A percentile compares a stretch with the other conserved stretches of the same genome.
Evolutionary conservation across 2,113 vertebrate genomes (phyloP).

Genomic region (Clarias batrachus): DNA sequence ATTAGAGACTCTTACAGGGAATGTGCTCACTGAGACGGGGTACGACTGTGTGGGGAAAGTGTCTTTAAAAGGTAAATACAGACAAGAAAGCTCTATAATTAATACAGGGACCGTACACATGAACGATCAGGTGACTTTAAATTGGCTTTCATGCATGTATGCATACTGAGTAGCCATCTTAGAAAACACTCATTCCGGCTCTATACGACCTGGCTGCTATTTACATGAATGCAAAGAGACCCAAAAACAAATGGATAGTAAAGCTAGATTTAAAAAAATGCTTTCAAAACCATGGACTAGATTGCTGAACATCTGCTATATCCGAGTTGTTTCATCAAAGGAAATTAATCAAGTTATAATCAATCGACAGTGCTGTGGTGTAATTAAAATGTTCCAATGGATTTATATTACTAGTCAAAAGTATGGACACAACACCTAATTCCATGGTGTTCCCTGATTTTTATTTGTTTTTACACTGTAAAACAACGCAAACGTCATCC

Average conservation of each 20-base stretch:
- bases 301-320: not conserved
- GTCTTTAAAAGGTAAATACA: not conserved
- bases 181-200: not conserved
- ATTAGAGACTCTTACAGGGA: slow-evolving; percentile 2
- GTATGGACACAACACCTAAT: too few species aligned
- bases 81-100: not conserved
- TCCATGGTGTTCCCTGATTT: too few species aligned
- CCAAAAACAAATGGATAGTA: not conserved
- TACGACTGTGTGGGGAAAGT: not conserved
- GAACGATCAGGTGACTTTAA: not conserved
- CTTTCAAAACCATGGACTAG: not conserved
- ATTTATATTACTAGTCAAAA: too few species aligned
- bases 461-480: too few species aligned
- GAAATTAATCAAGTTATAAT: not conserved
- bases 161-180: not conserved
- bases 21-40: not conserved
- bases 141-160: not conserved
- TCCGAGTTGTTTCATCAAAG: not conserved
- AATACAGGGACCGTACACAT: not conserved
- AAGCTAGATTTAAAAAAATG: not conserved
- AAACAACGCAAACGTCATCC: too few species aligned
- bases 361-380: not conserved
- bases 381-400: not conserved
- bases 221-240: not conserved
- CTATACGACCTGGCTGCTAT: not conserved